Percentiles rank a stretch among this genome's conserved stretches.
Conservation (phyloP, 2,888 invertebrate genomes). For the Poecilus cupreus region DNA sequence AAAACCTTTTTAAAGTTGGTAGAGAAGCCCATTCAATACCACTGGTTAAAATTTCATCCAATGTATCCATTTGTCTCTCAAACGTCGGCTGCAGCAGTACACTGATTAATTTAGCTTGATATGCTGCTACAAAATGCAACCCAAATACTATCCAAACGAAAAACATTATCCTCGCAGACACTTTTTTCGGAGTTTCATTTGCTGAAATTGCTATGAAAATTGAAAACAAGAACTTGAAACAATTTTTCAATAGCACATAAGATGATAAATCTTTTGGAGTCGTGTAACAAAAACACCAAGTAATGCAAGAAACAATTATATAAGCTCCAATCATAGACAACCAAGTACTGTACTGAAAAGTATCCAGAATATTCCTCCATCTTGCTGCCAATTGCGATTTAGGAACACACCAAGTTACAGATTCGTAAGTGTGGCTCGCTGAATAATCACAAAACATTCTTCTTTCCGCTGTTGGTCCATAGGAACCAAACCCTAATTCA, state of each 20-base stretch:
- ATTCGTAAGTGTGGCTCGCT: slow-evolving; percentile 67
- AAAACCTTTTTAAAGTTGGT: slow-evolving; percentile 63
- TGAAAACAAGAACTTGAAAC: slow-evolving; percentile 62
- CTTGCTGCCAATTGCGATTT: slow-evolving; percentile 65
- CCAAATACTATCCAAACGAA: slow-evolving; percentile 64
- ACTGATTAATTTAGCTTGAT: slow-evolving; percentile 68
- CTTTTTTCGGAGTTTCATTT: slow-evolving; percentile 63
- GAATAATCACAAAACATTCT: slow-evolving; percentile 67
- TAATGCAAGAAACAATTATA: slow-evolving; percentile 53
- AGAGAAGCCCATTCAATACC: slow-evolving; percentile 65
- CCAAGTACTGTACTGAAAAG: slow-evolving; percentile 74
- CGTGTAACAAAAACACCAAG: slow-evolving; percentile 55
- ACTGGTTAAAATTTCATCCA: slow-evolving; percentile 65
- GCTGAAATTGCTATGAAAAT: slow-evolving; percentile 63
- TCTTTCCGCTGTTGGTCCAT: slow-evolving; percentile 66
- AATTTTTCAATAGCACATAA: slow-evolving; percentile 57
- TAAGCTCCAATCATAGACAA: slow-evolving; percentile 70
- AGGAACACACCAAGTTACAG: slow-evolving; percentile 68
- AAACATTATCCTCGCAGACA: slow-evolving; percentile 63
- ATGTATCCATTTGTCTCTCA: slow-evolving; percentile 64
- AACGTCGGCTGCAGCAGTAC: slow-evolving; percentile 65
- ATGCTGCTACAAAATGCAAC: slow-evolving; percentile 65
- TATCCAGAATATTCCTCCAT: slow-evolving; percentile 72
- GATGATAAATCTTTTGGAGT: slow-evolving; percentile 53
- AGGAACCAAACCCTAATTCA: slow-evolving; percentile 68